Percentiles rank a stretch among this genome's conserved stretches.
Evolutionary conservation across 2,888 invertebrate genomes (phyloP).

Genomic region (Ochropacha duplaris): DNA sequence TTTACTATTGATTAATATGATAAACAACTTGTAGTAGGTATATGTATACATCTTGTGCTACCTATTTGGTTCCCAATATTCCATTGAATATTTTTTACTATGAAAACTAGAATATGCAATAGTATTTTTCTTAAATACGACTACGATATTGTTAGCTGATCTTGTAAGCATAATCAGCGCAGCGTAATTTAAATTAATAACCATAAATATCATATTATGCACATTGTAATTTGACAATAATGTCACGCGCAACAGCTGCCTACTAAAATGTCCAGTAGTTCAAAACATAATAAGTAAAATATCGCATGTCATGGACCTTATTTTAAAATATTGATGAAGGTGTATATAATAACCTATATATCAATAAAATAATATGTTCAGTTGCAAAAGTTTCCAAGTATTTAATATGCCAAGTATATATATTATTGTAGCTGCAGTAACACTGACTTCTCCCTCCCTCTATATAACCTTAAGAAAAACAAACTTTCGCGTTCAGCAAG

Average conservation of each 20-base stretch:
- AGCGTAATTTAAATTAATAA: background rate
- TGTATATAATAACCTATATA: no score
- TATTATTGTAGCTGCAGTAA: background rate
- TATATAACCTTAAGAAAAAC: constrained; percentile 1
- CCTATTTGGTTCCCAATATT: no score
- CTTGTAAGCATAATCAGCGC: background rate
- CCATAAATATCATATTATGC: background rate
- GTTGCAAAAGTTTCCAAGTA: background rate
- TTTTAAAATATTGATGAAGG: background rate
- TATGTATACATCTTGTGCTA: no score
- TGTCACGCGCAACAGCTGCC: background rate
- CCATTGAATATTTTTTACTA: no score
- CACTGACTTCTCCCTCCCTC: background rate
- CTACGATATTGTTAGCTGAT: background rate
- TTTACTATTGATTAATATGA: no score
- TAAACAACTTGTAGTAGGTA: no score
- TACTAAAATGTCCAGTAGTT: background rate
- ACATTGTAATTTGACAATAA: background rate
- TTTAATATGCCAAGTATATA: background rate
- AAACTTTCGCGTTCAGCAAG: constrained; percentile 7
- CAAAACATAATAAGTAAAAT: background rate
- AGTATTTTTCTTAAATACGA: background rate
- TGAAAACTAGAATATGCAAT: no score
- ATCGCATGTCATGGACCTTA: background rate
- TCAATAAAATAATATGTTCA: no score